These are phyloP conservation scores for Rosalia funebris DNA, from an alignment of 2,888 invertebrate species.

Conservation along the genomic window DNA sequence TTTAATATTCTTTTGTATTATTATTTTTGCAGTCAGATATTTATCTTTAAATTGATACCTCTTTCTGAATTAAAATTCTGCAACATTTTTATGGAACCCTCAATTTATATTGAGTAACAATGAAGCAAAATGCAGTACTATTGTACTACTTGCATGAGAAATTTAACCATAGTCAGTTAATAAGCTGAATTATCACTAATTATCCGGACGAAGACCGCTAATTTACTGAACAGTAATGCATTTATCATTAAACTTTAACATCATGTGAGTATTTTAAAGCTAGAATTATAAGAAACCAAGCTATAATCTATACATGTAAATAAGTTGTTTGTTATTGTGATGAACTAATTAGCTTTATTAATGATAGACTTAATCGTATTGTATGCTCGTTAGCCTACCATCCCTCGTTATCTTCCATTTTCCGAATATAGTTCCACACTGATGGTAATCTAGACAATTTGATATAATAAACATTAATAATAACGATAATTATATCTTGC, in stretches of 20 bases:
- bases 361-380: slow-evolving; percentile 23
- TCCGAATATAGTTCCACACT: slow-evolving; percentile 6
- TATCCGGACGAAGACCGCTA: neutral
- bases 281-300: neutral
- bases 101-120: neutral
- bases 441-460: slow-evolving; percentile 15
- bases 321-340: slow-evolving; percentile 31
- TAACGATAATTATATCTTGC: slow-evolving; percentile 3
- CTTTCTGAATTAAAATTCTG: too few relatives aligned
- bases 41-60: too few relatives aligned
- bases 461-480: slow-evolving; percentile 20
- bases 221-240: neutral
- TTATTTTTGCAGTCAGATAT: too few relatives aligned
- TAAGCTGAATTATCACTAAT: neutral
- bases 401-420: slow-evolving; percentile 14
- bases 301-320: slow-evolving; percentile 21
- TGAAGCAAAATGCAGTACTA: neutral
- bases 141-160: neutral
- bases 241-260: neutral
- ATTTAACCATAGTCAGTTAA: neutral
- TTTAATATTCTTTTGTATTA: too few relatives aligned
- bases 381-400: slow-evolving; percentile 19
- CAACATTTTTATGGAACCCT: too few relatives aligned
- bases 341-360: slow-evolving; percentile 32
- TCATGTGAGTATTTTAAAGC: neutral